phyloP scores from a whole-genome alignment of 2,113 vertebrate species.

The Eulemur macaco region DNA sequence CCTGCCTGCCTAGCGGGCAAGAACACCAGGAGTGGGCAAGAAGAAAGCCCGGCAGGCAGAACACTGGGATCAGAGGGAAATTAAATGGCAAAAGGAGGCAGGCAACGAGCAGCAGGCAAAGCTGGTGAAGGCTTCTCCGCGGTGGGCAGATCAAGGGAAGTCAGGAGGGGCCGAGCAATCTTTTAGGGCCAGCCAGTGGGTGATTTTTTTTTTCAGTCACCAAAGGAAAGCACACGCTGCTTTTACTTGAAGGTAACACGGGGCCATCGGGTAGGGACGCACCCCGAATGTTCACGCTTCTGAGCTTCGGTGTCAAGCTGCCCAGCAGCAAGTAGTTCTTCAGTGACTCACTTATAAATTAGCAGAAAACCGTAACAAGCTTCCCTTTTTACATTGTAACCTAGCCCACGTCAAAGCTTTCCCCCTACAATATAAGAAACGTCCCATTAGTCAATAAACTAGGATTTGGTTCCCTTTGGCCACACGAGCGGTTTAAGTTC shows the following conservation, averaged over 20 bases:
- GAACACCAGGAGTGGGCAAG: background rate
- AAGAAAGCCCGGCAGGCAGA: background rate
- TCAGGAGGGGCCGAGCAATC: background rate
- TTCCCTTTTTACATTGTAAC: background rate
- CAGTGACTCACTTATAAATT: background rate
- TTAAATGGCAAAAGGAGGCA: background rate
- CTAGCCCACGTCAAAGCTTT: background rate
- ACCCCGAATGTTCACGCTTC: fast-evolving
- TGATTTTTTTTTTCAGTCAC: background rate
- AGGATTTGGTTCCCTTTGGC: fast-evolving
- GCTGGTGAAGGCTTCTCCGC: background rate
- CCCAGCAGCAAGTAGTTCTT: background rate
- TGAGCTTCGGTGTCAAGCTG: background rate
- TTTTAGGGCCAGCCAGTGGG: background rate
- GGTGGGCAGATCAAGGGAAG: background rate
- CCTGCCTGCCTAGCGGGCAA: background rate
- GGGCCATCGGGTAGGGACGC: background rate
- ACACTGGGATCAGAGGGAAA: background rate
- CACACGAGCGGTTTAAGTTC: background rate
- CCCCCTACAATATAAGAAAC: background rate
- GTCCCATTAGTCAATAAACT: background rate
- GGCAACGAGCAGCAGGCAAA: background rate
- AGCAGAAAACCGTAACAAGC: background rate
- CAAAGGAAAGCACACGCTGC: background rate
- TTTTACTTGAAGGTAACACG: background rate